Evolutionary conservation across 2,797 vertebrate genomes (phyloP).

Genomic region (Sebastes paucispinis): DNA sequence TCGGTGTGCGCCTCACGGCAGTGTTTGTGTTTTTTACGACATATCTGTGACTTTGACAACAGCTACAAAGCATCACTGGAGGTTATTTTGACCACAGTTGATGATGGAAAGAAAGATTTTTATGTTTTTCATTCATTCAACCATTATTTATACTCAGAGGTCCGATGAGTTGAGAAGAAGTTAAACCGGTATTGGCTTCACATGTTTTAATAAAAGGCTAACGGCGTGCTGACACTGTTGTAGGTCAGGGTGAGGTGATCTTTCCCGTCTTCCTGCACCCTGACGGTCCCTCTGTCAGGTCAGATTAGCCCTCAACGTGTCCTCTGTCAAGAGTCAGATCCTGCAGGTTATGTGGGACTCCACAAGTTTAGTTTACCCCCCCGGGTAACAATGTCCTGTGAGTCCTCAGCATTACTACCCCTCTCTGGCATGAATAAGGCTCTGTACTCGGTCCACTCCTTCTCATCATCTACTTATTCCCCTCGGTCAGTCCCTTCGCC

Average conservation of each 20-base stretch:
- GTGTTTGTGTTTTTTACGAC: background rate
- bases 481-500: no score
- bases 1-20: no score
- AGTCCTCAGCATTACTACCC: background rate
- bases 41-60: background rate
- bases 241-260: background rate
- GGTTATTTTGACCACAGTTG: no score
- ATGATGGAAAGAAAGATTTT: no score
- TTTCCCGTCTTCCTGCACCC: background rate
- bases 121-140: background rate
- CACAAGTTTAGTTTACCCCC: background rate
- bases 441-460: no score
- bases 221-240: background rate
- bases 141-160: background rate
- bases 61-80: background rate
- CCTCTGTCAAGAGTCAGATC: background rate
- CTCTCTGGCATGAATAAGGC: background rate
- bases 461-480: no score
- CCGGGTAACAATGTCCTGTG: background rate
- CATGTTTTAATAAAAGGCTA: background rate
- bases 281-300: conserved; percentile 5
- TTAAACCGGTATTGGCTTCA: background rate
- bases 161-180: background rate
- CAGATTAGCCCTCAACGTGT: background rate
- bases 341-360: conserved; percentile 3